These are phyloP conservation scores for Lepidurus couesii DNA, from an alignment of 1,140 invertebrate genomes.

Conservation along the genomic window DNA sequence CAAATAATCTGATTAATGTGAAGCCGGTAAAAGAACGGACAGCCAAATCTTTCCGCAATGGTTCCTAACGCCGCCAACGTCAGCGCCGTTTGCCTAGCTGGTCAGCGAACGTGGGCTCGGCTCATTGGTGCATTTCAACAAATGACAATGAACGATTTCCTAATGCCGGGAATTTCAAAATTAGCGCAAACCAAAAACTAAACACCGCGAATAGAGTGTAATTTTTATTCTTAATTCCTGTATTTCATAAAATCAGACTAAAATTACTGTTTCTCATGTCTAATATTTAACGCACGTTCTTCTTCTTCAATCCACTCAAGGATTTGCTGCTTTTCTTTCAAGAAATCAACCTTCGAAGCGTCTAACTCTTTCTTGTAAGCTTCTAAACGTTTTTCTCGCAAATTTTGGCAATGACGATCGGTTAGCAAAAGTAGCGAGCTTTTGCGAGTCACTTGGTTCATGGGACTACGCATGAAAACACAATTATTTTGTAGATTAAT, in stretches of 20 bases:
- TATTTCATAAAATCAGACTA: slow-evolving; percentile 58
- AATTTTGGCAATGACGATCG: slow-evolving; percentile 58
- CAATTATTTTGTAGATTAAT: slow-evolving; percentile 25
- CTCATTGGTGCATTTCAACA: slow-evolving; percentile 30
- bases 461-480: slow-evolving; percentile 41
- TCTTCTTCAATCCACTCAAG: slow-evolving; percentile 63
- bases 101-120: background rate
- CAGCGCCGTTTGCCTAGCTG: background rate
- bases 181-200: background rate
- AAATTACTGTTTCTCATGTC: slow-evolving; percentile 55
- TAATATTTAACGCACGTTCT: slow-evolving; percentile 52
- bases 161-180: background rate
- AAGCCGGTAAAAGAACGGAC: background rate
- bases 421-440: slow-evolving; percentile 59
- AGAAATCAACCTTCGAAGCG: slow-evolving; percentile 60
- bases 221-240: slow-evolving; percentile 40
- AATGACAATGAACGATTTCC: background rate
- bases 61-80: background rate
- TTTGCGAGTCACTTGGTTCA: slow-evolving; percentile 57
- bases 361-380: slow-evolving; percentile 58
- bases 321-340: slow-evolving; percentile 52
- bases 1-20: slow-evolving; percentile 10
- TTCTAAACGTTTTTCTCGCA: slow-evolving; percentile 56
- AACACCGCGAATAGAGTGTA: background rate
- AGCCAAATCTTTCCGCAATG: background rate